Percentiles rank a stretch among this genome's conserved stretches.
Conservation (phyloP, 2,113 vertebrate genomes). For the Mustela nigripes region DNA sequence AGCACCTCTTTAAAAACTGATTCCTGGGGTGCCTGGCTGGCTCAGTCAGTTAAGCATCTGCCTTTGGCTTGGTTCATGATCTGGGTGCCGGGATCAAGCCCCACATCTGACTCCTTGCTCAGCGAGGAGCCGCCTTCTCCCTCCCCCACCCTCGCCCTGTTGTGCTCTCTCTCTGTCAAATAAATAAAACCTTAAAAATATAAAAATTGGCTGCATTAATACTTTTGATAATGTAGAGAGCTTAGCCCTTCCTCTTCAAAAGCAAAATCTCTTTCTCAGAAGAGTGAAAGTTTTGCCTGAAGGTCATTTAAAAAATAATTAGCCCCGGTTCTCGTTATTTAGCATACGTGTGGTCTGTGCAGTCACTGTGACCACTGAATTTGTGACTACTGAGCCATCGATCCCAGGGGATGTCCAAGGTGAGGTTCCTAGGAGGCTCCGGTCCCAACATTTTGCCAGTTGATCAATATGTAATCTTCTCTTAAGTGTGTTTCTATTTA, state of each 20-base stretch:
- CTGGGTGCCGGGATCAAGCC: not conserved
- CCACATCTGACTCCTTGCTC: not conserved
- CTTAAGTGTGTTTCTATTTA: not conserved
- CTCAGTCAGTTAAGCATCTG: not conserved
- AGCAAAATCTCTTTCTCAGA: constrained; percentile 10
- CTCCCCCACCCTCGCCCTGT: not conserved
- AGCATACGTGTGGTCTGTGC: not conserved
- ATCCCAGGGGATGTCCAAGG: not conserved
- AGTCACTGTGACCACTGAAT: not conserved
- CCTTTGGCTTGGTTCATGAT: not conserved
- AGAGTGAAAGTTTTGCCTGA: not conserved
- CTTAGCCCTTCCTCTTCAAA: not conserved
- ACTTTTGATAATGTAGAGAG: not conserved
- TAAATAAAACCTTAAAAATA: not conserved
- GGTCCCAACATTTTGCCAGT: not conserved
- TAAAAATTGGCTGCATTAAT: not conserved
- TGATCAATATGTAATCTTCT: not conserved
- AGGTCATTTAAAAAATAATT: not conserved
- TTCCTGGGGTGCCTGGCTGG: not conserved
- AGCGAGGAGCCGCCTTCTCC: not conserved
- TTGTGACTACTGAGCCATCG: not conserved
- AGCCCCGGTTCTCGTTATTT: not conserved
- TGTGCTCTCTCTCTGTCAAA: not conserved
- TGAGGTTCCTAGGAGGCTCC: not conserved
- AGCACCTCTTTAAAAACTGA: not conserved